Evolutionary conservation across 2,113 vertebrate species (phyloP).

Genomic region (Psittacula cyanocephala): DNA sequence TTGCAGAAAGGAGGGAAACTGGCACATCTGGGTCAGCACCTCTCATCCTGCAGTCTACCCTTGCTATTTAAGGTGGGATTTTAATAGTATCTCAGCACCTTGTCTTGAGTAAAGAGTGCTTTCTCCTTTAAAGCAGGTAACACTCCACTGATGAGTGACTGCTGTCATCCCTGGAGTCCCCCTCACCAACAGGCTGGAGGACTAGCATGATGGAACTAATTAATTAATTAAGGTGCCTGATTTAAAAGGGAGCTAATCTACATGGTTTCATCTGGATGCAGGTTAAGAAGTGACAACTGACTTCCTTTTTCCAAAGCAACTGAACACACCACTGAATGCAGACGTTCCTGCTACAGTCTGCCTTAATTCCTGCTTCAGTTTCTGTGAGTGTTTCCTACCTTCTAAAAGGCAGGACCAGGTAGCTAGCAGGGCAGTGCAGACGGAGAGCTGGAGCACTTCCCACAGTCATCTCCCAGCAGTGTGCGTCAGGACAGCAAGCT

Average conservation of each 20-base stretch:
- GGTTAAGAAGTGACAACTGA: background rate
- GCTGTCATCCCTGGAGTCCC: background rate
- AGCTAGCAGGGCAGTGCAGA: background rate
- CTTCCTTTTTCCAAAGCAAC: background rate
- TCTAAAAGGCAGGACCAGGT: background rate
- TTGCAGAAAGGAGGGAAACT: background rate
- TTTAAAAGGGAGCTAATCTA: background rate
- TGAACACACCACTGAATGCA: background rate
- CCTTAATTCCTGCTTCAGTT: background rate
- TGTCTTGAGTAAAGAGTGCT: background rate
- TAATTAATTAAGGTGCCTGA: background rate
- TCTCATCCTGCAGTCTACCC: background rate
- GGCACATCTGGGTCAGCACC: background rate
- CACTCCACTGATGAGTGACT: background rate
- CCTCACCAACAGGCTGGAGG: background rate
- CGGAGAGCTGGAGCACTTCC: background rate
- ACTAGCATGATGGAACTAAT: background rate
- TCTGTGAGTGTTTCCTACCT: background rate
- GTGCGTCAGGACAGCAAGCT: background rate
- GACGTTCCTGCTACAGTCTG: background rate
- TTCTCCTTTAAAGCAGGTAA: background rate
- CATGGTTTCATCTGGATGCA: background rate
- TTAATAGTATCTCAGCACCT: background rate
- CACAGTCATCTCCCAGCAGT: accelerated
- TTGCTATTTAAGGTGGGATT: background rate